Evolutionary conservation across 2,797 vertebrate genomes (phyloP).

Genomic region (Coluber constrictor): DNA sequence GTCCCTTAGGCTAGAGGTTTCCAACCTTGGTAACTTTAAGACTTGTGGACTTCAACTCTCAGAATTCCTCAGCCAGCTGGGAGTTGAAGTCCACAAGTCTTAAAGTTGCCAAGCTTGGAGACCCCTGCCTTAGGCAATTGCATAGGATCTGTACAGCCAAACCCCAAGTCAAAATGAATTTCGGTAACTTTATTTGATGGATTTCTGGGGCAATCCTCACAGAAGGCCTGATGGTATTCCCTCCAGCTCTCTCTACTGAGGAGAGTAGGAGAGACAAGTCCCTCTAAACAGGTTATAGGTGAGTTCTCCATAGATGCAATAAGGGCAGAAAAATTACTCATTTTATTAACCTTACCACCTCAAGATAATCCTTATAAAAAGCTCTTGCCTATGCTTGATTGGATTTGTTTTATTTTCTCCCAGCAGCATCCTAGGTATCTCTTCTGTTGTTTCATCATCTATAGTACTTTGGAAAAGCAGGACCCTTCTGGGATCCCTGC

Average conservation of each 20-base stretch:
- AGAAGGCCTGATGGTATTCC: neutral
- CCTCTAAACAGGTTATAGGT: neutral
- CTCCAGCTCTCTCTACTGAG: neutral
- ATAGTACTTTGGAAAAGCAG: neutral
- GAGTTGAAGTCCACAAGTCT: neutral
- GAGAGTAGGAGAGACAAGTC: neutral
- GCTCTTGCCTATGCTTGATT: neutral
- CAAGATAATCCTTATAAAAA: neutral
- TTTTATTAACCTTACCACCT: neutral
- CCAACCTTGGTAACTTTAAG: neutral
- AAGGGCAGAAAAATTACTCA: neutral
- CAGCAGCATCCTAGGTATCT: neutral
- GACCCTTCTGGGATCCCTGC: neutral
- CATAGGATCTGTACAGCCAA: neutral
- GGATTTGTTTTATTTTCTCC: neutral
- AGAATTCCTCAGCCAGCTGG: neutral
- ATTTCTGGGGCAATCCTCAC: neutral
- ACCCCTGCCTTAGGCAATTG: neutral
- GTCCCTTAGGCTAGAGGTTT: neutral
- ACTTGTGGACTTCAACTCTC: neutral
- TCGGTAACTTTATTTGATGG: neutral
- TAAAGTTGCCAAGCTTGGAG: neutral
- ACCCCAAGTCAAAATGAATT: neutral
- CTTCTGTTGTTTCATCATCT: neutral
- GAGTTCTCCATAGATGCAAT: neutral